Percentiles rank a stretch among this genome's conserved stretches.
These are phyloP conservation scores for Sialia sialis DNA, from an alignment of 2,113 vertebrate species.

Conservation along the genomic window DNA sequence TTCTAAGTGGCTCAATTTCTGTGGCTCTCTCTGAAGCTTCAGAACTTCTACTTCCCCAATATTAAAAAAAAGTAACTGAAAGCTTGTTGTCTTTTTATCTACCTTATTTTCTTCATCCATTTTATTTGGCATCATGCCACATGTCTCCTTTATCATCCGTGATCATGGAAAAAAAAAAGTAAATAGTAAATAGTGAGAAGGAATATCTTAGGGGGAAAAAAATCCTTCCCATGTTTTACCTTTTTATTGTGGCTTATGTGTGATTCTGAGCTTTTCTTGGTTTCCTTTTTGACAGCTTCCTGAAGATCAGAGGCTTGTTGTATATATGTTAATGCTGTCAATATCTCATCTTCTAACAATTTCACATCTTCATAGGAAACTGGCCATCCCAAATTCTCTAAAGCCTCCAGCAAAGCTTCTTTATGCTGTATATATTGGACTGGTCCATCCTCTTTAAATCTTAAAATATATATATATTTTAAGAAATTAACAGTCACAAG, in stretches of 20 bases:
- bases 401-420: constrained; percentile 63
- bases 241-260: not conserved
- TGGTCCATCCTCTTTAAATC: constrained; percentile 69
- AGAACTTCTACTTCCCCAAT: not conserved
- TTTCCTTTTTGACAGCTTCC: constrained; percentile 58
- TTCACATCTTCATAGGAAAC: constrained; percentile 73
- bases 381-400: constrained; percentile 76
- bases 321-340: constrained; percentile 66
- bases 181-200: not conserved
- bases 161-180: not conserved
- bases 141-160: not conserved
- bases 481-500: not conserved
- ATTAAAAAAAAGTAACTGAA: not conserved
- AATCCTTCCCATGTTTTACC: not conserved
- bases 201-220: not conserved
- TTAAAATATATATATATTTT: not conserved
- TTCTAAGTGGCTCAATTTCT: not conserved
- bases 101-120: not conserved
- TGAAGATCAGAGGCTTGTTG: constrained; percentile 78
- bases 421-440: constrained; percentile 74
- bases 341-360: constrained; percentile 77
- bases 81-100: not conserved
- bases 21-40: not conserved
- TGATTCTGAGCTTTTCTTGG: not conserved
- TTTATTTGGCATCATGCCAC: not conserved